Evolutionary conservation across 2,797 vertebrate genomes (phyloP), one percentile per base, ranked within the genome.

Genomic region (Aselliscus stoliczkanus): DNA sequence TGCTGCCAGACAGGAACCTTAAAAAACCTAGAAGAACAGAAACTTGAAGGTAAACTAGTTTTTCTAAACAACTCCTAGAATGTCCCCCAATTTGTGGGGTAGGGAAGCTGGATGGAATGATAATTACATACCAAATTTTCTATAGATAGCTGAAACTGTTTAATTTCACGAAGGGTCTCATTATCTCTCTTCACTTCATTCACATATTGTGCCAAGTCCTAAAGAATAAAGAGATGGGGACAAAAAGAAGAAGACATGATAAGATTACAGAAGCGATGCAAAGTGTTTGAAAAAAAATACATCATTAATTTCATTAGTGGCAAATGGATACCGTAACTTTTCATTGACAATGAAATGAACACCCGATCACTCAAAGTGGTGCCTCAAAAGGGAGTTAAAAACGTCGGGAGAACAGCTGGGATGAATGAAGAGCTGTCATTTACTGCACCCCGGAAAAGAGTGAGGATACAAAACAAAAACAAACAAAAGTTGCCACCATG

Each of bases 141-240:
- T 90, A 99, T 99, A 90, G 99, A 99, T 93, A 99, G 99, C 98
- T 99, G 99, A 98, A 99, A 99, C 97, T 99, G 99, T 96, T 98
- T 99, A 90, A 99, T 99, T 98, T 99, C 99, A 94, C 99, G 98
- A 84, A 99, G 97, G 0, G 99, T 99, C 98, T 99, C 99, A 6
- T 99, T 99, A 98, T 99, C 99, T 98, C 99, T 99, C 98, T 99
- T 99, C 90, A 99, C 99, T 98, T 99, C 99, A n/a, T 99, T 99
- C 93, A 99, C 99, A 83, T 99, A 99, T 90, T 99, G 99, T 96
- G 99, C 99, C 98, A 99, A 98, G 98, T 99, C 99, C 99, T 99
- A 91, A n/a, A 97, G 97, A 77, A 96, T 84, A 95, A 88, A 94
- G 60, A 93, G 31, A 87, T 5, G 83, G 65, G 31, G 31, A 12